Evolutionary conservation across 2,113 vertebrate species (phyloP).

Genomic region (Sturnira hondurensis): DNA sequence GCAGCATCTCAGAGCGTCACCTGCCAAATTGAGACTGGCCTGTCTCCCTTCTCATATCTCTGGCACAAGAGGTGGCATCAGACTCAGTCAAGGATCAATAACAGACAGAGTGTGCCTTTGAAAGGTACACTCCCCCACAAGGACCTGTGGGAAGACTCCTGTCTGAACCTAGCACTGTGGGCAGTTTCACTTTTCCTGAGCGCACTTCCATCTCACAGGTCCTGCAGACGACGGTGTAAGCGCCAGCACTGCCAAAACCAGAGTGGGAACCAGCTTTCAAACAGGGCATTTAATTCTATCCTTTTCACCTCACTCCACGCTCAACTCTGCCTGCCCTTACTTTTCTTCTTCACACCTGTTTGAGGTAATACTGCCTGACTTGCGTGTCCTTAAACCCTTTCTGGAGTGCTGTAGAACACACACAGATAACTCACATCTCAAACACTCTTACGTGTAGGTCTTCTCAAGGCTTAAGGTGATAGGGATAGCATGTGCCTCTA

Average conservation of each 20-base stretch:
- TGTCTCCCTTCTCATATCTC: no score
- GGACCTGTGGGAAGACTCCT: neutral
- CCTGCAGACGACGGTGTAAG: accelerated
- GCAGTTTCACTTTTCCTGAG: neutral
- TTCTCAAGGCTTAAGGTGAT: neutral
- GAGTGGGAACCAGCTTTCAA: neutral
- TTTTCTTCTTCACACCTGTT: neutral
- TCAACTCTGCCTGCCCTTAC: neutral
- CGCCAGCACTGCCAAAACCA: neutral
- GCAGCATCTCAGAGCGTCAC: accelerated
- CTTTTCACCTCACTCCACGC: neutral
- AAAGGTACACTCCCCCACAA: neutral
- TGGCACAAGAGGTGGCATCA: neutral
- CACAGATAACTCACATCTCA: neutral
- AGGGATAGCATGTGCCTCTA: neutral
- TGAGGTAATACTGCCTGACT: neutral
- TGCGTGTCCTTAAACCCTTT: neutral
- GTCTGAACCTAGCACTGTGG: neutral
- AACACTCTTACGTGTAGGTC: accelerated
- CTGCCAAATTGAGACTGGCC: neutral
- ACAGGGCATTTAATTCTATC: neutral
- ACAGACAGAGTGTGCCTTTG: neutral
- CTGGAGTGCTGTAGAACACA: neutral
- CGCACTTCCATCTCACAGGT: neutral
- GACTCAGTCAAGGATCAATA: neutral